These are phyloP conservation scores for Microtus ochrogaster DNA, from an alignment of 2,113 vertebrate species.

Conservation along the genomic window DNA sequence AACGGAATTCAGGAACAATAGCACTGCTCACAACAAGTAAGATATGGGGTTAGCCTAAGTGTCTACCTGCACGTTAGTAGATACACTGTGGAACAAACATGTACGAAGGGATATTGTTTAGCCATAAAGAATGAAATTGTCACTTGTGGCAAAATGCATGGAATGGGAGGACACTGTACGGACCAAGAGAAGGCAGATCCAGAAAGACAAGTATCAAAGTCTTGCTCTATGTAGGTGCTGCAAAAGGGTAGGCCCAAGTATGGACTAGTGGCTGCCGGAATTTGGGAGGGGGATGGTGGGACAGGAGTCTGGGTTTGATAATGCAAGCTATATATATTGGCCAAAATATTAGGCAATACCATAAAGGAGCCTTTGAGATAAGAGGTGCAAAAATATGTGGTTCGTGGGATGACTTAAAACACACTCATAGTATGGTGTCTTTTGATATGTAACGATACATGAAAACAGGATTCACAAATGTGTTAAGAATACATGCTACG, in stretches of 20 bases:
- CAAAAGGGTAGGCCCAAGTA: neutral
- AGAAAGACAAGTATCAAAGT: neutral
- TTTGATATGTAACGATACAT: neutral
- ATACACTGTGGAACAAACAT: neutral
- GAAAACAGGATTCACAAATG: neutral
- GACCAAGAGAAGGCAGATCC: neutral
- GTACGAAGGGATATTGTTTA: neutral
- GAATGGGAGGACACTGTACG: neutral
- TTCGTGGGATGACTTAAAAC: neutral
- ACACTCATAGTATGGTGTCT: neutral
- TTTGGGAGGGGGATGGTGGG: neutral
- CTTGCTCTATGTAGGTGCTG: neutral
- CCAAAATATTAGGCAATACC: neutral
- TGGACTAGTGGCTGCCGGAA: neutral
- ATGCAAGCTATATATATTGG: neutral
- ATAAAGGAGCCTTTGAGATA: neutral
- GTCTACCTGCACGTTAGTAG: neutral
- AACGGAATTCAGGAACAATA: conserved; percentile 1
- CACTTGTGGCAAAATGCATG: neutral
- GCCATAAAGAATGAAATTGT: neutral
- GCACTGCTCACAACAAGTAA: neutral
- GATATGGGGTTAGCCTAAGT: neutral
- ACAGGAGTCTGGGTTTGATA: neutral
- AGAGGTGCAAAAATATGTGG: neutral
- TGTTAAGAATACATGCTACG: neutral